Conservation (phyloP, 2,888 invertebrate genomes). For the Drosophila mettleri region DNA sequence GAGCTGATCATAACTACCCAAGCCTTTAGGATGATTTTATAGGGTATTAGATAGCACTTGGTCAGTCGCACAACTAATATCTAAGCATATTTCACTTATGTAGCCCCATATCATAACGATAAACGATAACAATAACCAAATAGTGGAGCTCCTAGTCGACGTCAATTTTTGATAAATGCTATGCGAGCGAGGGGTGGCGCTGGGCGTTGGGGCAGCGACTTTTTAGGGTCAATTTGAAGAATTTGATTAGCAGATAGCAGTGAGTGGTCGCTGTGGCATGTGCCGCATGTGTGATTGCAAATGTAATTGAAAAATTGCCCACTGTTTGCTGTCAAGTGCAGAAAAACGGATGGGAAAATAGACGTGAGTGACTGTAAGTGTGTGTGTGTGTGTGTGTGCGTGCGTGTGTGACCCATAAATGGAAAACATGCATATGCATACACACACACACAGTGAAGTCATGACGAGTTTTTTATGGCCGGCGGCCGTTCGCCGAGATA, state of each 20-base stretch:
- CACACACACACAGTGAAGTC: conserved; percentile 10
- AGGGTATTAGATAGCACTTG: neutral
- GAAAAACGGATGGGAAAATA: conserved; percentile 40
- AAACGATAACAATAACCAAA: neutral
- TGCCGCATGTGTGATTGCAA: conserved; percentile 40
- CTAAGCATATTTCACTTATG: neutral
- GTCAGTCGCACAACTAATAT: neutral
- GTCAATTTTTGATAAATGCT: conserved; percentile 57
- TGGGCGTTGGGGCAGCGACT: conserved; percentile 57
- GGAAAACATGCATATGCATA: conserved; percentile 21
- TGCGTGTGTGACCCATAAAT: conserved; percentile 42
- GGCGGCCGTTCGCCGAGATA: conserved; percentile 36
- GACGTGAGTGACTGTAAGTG: conserved; percentile 2
- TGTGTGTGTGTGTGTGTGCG: conserved; percentile 12
- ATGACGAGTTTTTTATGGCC: conserved; percentile 38
- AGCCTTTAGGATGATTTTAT: too few relatives aligned
- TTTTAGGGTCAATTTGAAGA: conserved; percentile 31
- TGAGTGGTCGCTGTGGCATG: conserved; percentile 57
- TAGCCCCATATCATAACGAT: neutral
- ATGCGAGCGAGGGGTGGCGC: conserved; percentile 21
- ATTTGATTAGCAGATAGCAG: conserved; percentile 48
- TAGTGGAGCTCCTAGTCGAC: neutral
- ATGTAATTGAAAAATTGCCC: conserved; percentile 71
- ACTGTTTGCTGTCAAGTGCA: conserved; percentile 71
- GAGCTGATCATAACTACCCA: too few relatives aligned